Percentiles rank a stretch among this genome's conserved stretches.
Evolutionary conservation across 2,797 vertebrate genomes (phyloP).

Genomic region (Philypnodon macrostomus): DNA sequence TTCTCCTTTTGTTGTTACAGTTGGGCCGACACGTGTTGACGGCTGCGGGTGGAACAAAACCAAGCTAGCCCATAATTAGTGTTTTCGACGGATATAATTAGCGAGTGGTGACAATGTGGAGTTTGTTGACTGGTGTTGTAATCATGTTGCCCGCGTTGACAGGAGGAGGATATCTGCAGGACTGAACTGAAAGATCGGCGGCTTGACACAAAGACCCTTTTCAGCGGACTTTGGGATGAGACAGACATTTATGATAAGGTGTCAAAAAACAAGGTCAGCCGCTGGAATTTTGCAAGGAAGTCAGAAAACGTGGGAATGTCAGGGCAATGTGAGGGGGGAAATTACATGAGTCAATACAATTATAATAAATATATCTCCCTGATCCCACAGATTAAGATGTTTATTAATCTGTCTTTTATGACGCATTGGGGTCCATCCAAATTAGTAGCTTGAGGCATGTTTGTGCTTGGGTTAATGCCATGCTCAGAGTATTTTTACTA

Average conservation of each 20-base stretch:
- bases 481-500: neutral
- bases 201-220: conserved; percentile 46
- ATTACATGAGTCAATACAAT: conserved; percentile 18
- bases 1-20: conserved; percentile 25
- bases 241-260: conserved; percentile 31
- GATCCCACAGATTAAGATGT: conserved; percentile 38
- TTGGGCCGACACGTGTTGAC: conserved; percentile 16
- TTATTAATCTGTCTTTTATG: conserved; percentile 46
- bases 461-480: conserved; percentile 13
- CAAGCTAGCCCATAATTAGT: conserved; percentile 8
- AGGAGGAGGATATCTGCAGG: too few species aligned
- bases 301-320: conserved; percentile 4
- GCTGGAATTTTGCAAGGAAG: conserved; percentile 40
- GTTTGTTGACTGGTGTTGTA: conserved; percentile 20
- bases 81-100: conserved; percentile 28
- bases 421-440: conserved; percentile 16
- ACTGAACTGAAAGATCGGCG: conserved; percentile 12
- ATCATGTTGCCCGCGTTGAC: conserved; percentile 42
- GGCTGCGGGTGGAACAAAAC: conserved; percentile 2
- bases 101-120: conserved; percentile 32
- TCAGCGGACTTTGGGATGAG: too few species aligned
- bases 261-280: conserved; percentile 28
- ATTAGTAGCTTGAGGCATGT: conserved; percentile 26
- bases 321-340: conserved; percentile 1
- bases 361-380: conserved; percentile 35